phyloP scores from a whole-genome alignment of 2,797 vertebrate genomes.

The Phaenicophaeus curvirostris region DNA sequence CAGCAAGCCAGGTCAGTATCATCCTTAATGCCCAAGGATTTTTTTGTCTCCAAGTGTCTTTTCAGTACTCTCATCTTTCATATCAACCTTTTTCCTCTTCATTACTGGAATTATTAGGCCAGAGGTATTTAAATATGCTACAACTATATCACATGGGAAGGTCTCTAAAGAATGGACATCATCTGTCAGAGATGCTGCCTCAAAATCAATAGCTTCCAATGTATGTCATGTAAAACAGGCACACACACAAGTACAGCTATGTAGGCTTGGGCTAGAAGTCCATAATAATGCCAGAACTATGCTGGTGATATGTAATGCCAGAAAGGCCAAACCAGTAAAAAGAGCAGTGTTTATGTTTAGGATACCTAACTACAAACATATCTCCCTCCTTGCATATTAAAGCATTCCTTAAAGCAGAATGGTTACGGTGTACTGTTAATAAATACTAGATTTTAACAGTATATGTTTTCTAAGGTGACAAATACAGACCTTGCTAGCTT shows the following conservation, averaged over 20 bases:
- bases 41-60: not conserved
- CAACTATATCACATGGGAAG: not conserved
- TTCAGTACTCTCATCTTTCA: not conserved
- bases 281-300: rapidly evolving
- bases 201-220: not conserved
- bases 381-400: not conserved
- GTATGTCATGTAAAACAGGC: not conserved
- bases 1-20: not conserved
- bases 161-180: not conserved
- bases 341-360: rapidly evolving
- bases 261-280: not conserved
- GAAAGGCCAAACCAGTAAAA: not conserved
- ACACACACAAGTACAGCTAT: rapidly evolving
- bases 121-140: not conserved
- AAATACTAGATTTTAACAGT: not conserved
- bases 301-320: not conserved
- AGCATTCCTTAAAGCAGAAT: not conserved
- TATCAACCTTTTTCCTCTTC: not conserved
- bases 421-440: not conserved
- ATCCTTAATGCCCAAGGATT: rapidly evolving
- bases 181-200: not conserved
- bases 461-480: not conserved
- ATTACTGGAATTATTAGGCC: not conserved
- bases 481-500: not conserved
- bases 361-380: not conserved